Base-by-base conservation (phyloP, 2,888 invertebrate genomes). In the Teleiodes luculella region DNA sequence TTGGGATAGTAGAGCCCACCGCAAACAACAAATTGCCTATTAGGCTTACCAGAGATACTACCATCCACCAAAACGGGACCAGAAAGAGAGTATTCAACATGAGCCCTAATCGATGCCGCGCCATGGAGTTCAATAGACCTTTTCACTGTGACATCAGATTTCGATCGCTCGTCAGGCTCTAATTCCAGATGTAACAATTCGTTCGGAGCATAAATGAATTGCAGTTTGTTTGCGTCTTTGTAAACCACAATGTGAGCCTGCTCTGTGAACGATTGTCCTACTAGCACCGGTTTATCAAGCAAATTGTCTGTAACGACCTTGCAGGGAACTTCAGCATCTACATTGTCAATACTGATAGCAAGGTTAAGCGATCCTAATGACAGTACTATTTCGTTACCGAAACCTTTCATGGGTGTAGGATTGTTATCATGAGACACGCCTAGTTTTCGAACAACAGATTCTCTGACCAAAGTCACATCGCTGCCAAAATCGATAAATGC, bases 21-120 rank as follows among this genome's bases (percentile, higher is more conserved):
- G 13, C 18, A 43, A 24, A 59, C 49, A 6, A 59, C 20, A 31
- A 18, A 54, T 37, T 61, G 61, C 28, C 54, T 28, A 18, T 28
- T 56, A 1, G 59, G 61, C 43, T 53, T 63, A 3, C 57, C 60
- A 20, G 54, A 51, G 3, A 62, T 28, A n/a, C 43, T 56, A 18
- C 35, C 57, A 3, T 57, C 43, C 11, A 57, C 3, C n/a, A 55
- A 28, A 3, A 58, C 14, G n/a, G 39, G 35, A 6, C 51, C 54
- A 46, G 24, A 43, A 28, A 52, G n/a, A 6, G 5, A 7, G 3
- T 53, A 4, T 7, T 53, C 50, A 6, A 49, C 36, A 5, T 13
- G 33, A 8, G 56, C 52, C 14, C 28, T 52, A 6, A 58, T 20
- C 0, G 41, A 52, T n/a, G 50, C 54, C 14, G 56, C 31, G 3